Percentiles rank a stretch among this genome's conserved stretches.
Evolutionary conservation across 2,113 vertebrate species (phyloP).

Genomic region (Turdus rufiventris): DNA sequence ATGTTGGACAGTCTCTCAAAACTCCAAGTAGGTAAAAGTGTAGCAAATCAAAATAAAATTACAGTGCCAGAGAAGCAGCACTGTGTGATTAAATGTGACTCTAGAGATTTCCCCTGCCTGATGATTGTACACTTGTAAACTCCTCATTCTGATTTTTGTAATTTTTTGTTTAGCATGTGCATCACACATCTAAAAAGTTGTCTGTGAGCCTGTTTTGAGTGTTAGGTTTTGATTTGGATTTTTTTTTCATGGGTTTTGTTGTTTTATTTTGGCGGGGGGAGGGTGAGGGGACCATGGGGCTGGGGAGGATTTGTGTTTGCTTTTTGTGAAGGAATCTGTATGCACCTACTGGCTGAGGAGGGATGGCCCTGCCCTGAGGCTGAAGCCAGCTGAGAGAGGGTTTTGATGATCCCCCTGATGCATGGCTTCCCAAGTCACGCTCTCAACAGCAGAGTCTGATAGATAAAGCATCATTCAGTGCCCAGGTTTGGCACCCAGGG

Average conservation of each 20-base stretch:
- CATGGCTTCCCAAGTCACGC: accelerated
- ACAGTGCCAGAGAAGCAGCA: neutral
- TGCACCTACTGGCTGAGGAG: neutral
- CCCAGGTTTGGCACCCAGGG: neutral
- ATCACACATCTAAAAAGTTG: neutral
- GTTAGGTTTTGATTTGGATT: neutral
- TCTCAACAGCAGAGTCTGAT: neutral
- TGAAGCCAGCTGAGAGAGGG: neutral
- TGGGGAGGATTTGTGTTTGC: neutral
- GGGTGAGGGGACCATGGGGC: no score
- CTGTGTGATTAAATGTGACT: neutral
- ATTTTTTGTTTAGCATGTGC: neutral
- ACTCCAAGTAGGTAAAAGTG: neutral
- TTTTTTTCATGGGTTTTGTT: no score
- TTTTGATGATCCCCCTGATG: accelerated
- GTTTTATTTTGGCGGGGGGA: accelerated
- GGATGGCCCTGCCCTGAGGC: neutral
- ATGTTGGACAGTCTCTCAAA: neutral
- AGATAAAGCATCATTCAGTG: neutral
- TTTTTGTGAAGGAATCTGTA: neutral
- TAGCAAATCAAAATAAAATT: neutral
- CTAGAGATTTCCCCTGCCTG: neutral
- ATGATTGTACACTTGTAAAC: neutral
- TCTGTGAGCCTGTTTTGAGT: neutral
- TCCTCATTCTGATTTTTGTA: neutral